Evolutionary conservation across 1,140 invertebrate genomes (phyloP).

Genomic region (Lasaia peninsularis): DNA sequence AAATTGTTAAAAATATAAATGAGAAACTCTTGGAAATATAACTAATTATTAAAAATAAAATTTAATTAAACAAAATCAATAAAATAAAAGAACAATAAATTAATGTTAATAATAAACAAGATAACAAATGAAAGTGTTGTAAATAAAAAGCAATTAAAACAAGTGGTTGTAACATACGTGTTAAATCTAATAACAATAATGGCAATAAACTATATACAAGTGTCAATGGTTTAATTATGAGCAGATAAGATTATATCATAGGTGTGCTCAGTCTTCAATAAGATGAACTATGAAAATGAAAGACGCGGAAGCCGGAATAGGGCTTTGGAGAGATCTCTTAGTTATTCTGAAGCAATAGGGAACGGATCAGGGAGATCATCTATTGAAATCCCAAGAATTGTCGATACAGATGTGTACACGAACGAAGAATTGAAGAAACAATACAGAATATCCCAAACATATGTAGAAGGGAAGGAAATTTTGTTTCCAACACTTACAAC

Average conservation of each 20-base stretch:
- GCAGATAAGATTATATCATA: not conserved
- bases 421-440: slow-evolving; percentile 69
- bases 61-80: too few relatives aligned
- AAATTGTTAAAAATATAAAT: slow-evolving; percentile 13
- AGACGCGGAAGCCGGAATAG: slow-evolving; percentile 47
- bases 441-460: slow-evolving; percentile 64
- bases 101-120: too few relatives aligned
- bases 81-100: too few relatives aligned
- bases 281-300: slow-evolving; percentile 37
- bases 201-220: not conserved
- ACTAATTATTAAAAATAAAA: not conserved
- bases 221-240: slow-evolving; percentile 9
- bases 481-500: slow-evolving; percentile 39
- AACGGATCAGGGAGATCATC: slow-evolving; percentile 52
- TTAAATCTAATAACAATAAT: not conserved
- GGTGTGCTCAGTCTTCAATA: not conserved
- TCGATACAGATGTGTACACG: slow-evolving; percentile 56
- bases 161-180: not conserved
- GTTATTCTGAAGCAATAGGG: slow-evolving; percentile 66
- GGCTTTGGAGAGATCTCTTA: slow-evolving; percentile 57
- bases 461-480: slow-evolving; percentile 67
- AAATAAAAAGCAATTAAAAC: not conserved
- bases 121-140: not conserved
- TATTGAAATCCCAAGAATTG: slow-evolving; percentile 60
- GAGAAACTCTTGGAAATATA: not conserved